Evolutionary conservation across 2,888 invertebrate species (phyloP), one percentile per base, ranked within the genome.

Genomic region (Eristalis arbustorum): DNA sequence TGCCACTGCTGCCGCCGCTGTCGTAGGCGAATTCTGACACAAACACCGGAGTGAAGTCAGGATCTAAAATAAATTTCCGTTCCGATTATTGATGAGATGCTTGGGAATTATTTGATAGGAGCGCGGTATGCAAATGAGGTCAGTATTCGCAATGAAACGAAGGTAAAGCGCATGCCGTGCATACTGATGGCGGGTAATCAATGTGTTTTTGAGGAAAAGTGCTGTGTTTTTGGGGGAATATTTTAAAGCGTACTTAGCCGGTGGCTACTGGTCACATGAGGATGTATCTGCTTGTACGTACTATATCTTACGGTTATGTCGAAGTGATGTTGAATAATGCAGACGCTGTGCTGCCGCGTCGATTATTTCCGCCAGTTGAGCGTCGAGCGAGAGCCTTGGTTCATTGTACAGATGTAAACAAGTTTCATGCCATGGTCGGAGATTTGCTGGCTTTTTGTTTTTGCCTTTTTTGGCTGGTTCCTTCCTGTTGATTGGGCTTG

Each of bases 31-130:
- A 23, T 57, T 75, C 66, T 42, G 40, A 56, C 61, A 76, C 18
- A 22, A 22, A 59, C 28, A 25, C 14, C n/a, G 34, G 31, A 61
- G 63, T 56, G 77, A 69, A 69, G 77, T 77, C 69, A 69, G 37
- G 71, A 71, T 77, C 34, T 57, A 31, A 71, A 57, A 22, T 49
- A 49, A 37, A 77, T 59, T 77, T 77, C 77, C 77, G 69, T 71
- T 40, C 31, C 57, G 42, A 68, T 68, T 37, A 49, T 61, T 68
- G 59, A 67, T 61, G 75, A 40, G 69, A 57, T 63, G 69, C 28
- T 71, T 77, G 78, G 34, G 66, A 71, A 77, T 57, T 57, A 37
- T 77, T 71, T 56, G 23, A 68, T 22, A 66, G 62, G 49, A 76
- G 49, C 13, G n/a, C 34, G 34, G 13, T 62, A 69, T 76, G 56